Evolutionary conservation across 2,797 vertebrate genomes (phyloP), one percentile per base, ranked within the genome.

Genomic region (Microcaecilia unicolor): DNA sequence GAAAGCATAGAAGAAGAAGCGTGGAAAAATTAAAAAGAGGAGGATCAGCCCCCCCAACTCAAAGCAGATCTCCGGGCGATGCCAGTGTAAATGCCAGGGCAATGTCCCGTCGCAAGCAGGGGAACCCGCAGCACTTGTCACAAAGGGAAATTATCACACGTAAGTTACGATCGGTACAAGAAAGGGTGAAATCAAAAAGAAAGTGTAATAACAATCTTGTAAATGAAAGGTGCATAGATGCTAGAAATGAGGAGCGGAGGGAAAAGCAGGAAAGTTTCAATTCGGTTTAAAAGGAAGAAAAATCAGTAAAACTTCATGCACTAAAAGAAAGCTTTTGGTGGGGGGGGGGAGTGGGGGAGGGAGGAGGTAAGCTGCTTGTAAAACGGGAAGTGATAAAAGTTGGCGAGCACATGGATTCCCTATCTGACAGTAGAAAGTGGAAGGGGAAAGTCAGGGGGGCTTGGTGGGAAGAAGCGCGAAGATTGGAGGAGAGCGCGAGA

Each of bases 41-140:
- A 67, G 43, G 52, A 64, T 37, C 25, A 20, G 15, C 33, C 25
- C 50, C 52, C 74, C 82, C 62, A 80, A 63, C 75, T 69, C 80
- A 73, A 85, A 78, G 81, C 87, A 80, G 86, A 88, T 93, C 84
- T 88, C 84, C 88, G 84, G 91, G 91, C 88, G 82, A 95, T 96
- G 92, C 90, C 86, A 83, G 84, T 88, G 86, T 97, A 93, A 88
- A 93, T 94, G 93, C 90, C 85, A 88, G 88, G 91, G 91, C 91
- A 86, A 97, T 97, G 93, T 97, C 93, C 92, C 92, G 93, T 86
- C 92, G 93, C 84, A 97, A 97, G 88, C 93, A 96, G 90, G 93
- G 92, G 82, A 95, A 97, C 74, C 93, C 93, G 80, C 93, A 97
- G 86, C 93, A 97, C 88, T 87, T 96, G 85, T 93, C 92, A 80